phyloP scores from a whole-genome alignment of 1,140 invertebrate species.

The Calycopis cecrops region DNA sequence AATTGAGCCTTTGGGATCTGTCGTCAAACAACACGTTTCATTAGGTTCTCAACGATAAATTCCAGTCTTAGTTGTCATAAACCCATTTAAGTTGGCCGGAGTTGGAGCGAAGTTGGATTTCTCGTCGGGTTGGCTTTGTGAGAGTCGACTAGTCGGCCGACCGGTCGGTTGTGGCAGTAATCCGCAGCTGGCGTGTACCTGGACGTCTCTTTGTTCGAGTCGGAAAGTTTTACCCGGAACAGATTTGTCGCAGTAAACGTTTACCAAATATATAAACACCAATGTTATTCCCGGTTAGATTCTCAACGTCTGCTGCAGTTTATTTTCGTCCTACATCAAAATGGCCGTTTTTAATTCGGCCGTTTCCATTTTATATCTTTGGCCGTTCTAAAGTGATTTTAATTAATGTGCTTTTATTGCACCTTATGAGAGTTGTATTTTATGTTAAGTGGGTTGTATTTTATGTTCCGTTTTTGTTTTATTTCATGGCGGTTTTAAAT shows the following conservation, averaged over 20 bases:
- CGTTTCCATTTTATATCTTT: no score
- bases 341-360: no score
- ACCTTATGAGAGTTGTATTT: no score
- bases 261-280: constrained; percentile 38
- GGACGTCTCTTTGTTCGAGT: constrained; percentile 57
- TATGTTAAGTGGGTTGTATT: no score
- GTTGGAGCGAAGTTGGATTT: constrained; percentile 25
- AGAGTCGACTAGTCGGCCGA: constrained; percentile 32
- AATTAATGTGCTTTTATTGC: no score
- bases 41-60: constrained; percentile 34
- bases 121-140: constrained; percentile 23
- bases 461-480: no score
- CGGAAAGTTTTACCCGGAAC: constrained; percentile 52
- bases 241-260: constrained; percentile 53
- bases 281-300: constrained; percentile 36
- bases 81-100: constrained; percentile 56
- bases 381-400: no score
- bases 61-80: constrained; percentile 58
- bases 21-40: constrained; percentile 34
- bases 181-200: constrained; percentile 64
- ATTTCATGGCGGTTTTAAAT: no score
- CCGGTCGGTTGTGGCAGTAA: constrained; percentile 42
- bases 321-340: no score
- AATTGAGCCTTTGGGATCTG: constrained; percentile 25
- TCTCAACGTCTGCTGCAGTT: constrained; percentile 11